Conservation (phyloP, 2,113 vertebrate genomes). For the Panthera uncia region DNA sequence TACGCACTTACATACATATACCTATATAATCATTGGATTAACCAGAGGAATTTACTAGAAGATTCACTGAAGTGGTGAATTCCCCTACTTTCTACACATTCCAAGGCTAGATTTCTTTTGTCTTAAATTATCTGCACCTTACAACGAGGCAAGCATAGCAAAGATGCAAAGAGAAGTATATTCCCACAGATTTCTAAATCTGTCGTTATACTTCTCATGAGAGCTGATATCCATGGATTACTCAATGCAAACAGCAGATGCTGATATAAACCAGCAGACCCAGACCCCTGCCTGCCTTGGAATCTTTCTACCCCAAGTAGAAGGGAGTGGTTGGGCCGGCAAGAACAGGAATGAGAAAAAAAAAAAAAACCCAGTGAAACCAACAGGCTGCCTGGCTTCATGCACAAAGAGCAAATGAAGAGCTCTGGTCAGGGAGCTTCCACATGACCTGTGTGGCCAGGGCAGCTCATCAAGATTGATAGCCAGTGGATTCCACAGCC, state of each 20-base stretch:
- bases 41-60: neutral
- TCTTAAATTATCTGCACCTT: neutral
- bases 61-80: neutral
- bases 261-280: neutral
- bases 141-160: neutral
- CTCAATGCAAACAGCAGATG: neutral
- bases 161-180: neutral
- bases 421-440: neutral
- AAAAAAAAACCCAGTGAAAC: neutral
- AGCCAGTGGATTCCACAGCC: neutral
- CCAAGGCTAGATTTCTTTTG: neutral
- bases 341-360: neutral
- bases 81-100: neutral
- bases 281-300: neutral
- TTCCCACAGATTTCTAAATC: neutral
- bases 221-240: neutral
- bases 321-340: neutral
- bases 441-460: neutral
- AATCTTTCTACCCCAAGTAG: neutral
- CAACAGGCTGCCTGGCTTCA: neutral
- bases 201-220: neutral
- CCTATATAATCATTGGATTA: neutral
- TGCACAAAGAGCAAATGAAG: neutral
- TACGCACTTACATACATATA: neutral
- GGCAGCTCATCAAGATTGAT: neutral